phyloP scores from a whole-genome alignment of 2,888 invertebrate genomes.

The Spilosoma lubricipeda region DNA sequence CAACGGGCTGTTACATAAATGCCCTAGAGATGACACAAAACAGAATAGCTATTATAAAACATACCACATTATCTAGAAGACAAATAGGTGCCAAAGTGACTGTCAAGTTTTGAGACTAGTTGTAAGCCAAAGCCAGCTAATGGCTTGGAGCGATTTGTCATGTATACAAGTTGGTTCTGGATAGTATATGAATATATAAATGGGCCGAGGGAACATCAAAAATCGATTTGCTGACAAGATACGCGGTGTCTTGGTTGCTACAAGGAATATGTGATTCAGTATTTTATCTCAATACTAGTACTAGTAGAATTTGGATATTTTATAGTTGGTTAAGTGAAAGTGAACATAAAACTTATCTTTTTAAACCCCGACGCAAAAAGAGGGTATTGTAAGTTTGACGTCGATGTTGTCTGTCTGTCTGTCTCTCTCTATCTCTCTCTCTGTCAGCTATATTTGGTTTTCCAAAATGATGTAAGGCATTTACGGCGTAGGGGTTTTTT shows the following conservation, averaged over 20 bases:
- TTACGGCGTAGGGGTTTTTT: no score
- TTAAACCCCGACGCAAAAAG: no score
- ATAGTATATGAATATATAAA: slow-evolving; percentile 35
- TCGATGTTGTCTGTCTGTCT: no score
- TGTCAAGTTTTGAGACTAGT: not conserved
- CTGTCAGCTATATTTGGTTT: no score
- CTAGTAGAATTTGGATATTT: not conserved
- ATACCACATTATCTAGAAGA: not conserved
- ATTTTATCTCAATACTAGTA: not conserved
- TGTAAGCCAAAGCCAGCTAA: slow-evolving; percentile 20
- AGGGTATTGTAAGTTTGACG: no score
- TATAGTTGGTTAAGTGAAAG: not conserved
- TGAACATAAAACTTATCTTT: not conserved
- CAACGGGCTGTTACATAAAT: not conserved
- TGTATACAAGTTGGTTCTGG: slow-evolving; percentile 19
- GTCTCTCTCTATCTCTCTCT: no score
- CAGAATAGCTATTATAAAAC: not conserved
- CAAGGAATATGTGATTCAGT: slow-evolving; percentile 31
- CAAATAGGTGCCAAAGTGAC: not conserved
- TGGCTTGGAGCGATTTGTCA: slow-evolving; percentile 38
- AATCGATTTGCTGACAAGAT: slow-evolving; percentile 43
- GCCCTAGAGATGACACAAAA: not conserved
- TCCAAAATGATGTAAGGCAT: no score
- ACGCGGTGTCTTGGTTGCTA: slow-evolving; percentile 10
- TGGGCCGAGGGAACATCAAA: slow-evolving; percentile 42